Evolutionary conservation across 1,140 invertebrate species (phyloP).

Genomic region (Diplogasteroides magnus): DNA sequence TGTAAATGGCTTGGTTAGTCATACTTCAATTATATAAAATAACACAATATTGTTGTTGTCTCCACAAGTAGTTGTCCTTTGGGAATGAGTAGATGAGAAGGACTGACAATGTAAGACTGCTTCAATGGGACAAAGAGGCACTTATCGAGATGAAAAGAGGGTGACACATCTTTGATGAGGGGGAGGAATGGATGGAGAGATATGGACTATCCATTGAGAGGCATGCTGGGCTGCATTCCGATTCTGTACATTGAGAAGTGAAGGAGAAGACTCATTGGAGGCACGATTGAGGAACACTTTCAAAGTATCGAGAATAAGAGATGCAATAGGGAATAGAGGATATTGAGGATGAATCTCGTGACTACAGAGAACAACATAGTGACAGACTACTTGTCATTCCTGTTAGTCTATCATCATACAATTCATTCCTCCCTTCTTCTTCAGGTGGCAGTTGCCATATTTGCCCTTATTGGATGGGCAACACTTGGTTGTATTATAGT

Average conservation of each 20-base stretch:
- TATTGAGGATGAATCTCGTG: background rate
- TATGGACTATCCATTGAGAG: constrained; percentile 10
- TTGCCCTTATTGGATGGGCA: constrained; percentile 18
- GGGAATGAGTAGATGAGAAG: too few relatives aligned
- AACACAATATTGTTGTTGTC: too few relatives aligned
- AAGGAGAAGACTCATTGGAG: constrained; percentile 8
- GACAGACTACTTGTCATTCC: background rate
- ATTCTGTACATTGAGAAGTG: constrained; percentile 13
- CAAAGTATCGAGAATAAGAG: too few relatives aligned
- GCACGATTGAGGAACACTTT: too few relatives aligned
- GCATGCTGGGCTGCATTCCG: constrained; percentile 17
- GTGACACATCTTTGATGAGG: too few relatives aligned
- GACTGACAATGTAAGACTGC: too few relatives aligned
- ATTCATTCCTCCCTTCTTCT: constrained; percentile 8
- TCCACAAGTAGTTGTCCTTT: too few relatives aligned
- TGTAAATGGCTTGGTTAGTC: constrained; percentile 14
- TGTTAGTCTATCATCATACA: constrained; percentile 1
- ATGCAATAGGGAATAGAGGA: background rate
- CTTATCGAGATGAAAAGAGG: too few relatives aligned
- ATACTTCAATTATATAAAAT: too few relatives aligned
- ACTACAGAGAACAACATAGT: too few relatives aligned
- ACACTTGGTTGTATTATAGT: constrained; percentile 14
- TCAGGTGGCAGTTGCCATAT: constrained; percentile 11
- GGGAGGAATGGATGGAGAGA: too few relatives aligned
- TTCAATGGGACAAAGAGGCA: too few relatives aligned